These are phyloP conservation scores for Euthynnus affinis DNA, from an alignment of 2,797 vertebrate genomes.

Conservation along the genomic window DNA sequence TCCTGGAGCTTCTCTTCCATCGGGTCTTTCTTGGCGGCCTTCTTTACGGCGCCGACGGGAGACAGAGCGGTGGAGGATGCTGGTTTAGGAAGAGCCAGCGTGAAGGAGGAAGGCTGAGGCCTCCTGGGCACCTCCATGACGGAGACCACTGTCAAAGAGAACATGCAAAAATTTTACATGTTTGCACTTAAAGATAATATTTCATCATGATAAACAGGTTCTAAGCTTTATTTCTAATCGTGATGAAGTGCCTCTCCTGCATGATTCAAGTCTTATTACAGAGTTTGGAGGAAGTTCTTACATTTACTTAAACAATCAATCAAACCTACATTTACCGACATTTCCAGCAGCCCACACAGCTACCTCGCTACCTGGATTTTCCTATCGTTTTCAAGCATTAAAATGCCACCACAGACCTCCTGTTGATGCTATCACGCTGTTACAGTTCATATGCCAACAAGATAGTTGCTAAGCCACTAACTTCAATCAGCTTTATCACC, in stretches of 20 bases:
- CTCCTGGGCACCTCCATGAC: constrained; percentile 78
- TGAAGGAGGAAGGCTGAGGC: constrained; percentile 51
- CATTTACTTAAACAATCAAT: no score
- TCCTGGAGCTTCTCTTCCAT: constrained; percentile 19
- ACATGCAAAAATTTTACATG: neutral
- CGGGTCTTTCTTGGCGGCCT: constrained; percentile 16
- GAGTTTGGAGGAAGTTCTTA: neutral
- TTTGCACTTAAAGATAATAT: neutral
- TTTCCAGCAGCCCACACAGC: neutral
- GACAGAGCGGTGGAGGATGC: constrained; percentile 22
- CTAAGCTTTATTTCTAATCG: neutral
- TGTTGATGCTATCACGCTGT: constrained; percentile 18
- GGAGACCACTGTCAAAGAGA: constrained; percentile 55
- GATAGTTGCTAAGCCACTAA: neutral
- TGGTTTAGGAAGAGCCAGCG: constrained; percentile 43
- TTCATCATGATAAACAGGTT: neutral
- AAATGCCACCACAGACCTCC: constrained; percentile 14
- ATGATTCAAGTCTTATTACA: no score
- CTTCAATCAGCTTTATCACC: neutral
- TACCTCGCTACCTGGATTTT: constrained; percentile 67
- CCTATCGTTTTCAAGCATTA: constrained; percentile 7
- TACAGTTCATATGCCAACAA: constrained; percentile 14
- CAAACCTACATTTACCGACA: no score
- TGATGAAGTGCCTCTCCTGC: neutral
- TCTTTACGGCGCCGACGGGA: constrained; percentile 33